Evolutionary conservation across 2,113 vertebrate species (phyloP).

Genomic region (Charina bottae): DNA sequence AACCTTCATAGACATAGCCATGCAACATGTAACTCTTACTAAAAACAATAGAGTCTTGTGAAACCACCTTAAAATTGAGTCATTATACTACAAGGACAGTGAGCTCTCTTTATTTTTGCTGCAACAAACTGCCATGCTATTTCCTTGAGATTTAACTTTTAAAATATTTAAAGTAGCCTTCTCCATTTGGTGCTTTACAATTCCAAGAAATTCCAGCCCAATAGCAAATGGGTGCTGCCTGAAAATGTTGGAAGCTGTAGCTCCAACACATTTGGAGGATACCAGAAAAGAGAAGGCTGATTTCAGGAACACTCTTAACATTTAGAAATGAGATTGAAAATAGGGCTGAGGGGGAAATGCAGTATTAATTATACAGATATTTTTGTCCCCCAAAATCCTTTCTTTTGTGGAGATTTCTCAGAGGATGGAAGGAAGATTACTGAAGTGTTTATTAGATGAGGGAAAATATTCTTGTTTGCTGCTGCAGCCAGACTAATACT

Average conservation of each 20-base stretch:
- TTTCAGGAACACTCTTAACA: not conserved
- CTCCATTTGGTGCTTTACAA: not conserved
- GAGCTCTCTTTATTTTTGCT: not conserved
- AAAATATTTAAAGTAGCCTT: not conserved
- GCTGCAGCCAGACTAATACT: not conserved
- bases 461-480: not conserved
- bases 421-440: not conserved
- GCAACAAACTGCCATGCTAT: not conserved
- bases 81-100: not conserved
- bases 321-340: constrained; percentile 18
- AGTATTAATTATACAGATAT: not conserved
- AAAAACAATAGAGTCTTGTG: not conserved
- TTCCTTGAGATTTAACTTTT: not conserved
- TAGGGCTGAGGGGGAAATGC: not conserved
- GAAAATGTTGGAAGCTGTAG: not conserved
- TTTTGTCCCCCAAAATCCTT: not conserved
- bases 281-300: not conserved
- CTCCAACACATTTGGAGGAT: not conserved
- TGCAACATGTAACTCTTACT: constrained; percentile 9
- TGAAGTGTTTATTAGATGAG: not conserved
- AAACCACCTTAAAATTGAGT: not conserved
- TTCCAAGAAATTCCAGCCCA: not conserved
- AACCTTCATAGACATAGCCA: not conserved
- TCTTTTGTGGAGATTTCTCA: not conserved
- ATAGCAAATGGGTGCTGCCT: not conserved